A percentile compares a stretch with the other conserved stretches of the same genome.
Evolutionary conservation across 1,140 invertebrate genomes (phyloP).

Genomic region (Panagrolaimus sp.): DNA sequence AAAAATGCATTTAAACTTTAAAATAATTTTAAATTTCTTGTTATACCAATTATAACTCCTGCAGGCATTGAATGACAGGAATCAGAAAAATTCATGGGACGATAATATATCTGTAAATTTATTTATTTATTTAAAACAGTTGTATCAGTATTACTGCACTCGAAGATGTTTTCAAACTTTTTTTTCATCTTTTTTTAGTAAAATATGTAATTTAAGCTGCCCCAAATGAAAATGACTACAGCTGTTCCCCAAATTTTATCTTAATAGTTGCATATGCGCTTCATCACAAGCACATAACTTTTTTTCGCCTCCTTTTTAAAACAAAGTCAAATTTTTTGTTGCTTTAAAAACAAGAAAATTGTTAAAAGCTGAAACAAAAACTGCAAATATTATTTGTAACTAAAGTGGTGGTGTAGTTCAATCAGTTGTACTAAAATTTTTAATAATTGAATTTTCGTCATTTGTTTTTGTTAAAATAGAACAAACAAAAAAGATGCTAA

Average conservation of each 20-base stretch:
- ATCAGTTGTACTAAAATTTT: too few relatives aligned
- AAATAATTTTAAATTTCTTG: background rate
- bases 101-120: constrained; percentile 55
- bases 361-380: too few relatives aligned
- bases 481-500: too few relatives aligned
- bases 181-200: constrained; percentile 7
- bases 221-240: constrained; percentile 10
- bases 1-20: too few relatives aligned
- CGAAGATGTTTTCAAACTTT: background rate
- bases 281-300: constrained; percentile 7
- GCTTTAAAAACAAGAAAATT: too few relatives aligned
- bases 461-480: too few relatives aligned
- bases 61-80: constrained; percentile 45
- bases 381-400: too few relatives aligned
- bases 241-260: constrained; percentile 6
- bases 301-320: too few relatives aligned
- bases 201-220: constrained; percentile 5
- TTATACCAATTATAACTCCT: constrained; percentile 28
- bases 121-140: background rate
- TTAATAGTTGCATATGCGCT: constrained; percentile 5
- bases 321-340: too few relatives aligned
- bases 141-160: too few relatives aligned
- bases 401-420: too few relatives aligned
- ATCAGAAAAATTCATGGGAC: constrained; percentile 52
- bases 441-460: too few relatives aligned